phyloP scores from a whole-genome alignment of 2,797 vertebrate genomes.

The Rhinella marina region DNA sequence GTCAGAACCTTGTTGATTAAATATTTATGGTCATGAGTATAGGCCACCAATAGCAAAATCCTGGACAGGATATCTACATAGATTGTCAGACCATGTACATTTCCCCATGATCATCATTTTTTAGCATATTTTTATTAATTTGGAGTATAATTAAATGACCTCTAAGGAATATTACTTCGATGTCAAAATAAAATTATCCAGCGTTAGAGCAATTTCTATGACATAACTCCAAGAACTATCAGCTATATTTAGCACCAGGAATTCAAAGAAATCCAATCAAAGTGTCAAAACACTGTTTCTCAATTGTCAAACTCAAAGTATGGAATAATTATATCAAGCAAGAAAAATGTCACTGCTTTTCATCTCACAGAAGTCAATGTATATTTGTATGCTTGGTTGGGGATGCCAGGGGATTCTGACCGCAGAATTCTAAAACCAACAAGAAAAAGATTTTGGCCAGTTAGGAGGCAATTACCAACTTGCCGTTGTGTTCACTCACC shows the following conservation, averaged over 20 bases:
- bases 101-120: not conserved
- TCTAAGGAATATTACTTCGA: slow-evolving; percentile 1
- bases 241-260: slow-evolving; percentile 33
- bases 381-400: slow-evolving; percentile 1
- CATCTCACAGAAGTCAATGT: slow-evolving; percentile 25
- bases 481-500: not conserved
- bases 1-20: no score
- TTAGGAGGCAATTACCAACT: not conserved
- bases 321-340: slow-evolving; percentile 35
- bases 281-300: slow-evolving; percentile 49
- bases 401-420: slow-evolving; percentile 34
- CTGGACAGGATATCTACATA: not conserved
- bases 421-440: not conserved
- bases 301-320: slow-evolving; percentile 51
- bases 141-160: not conserved
- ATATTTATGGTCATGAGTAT: no score
- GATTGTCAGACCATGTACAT: not conserved
- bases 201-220: slow-evolving; percentile 28
- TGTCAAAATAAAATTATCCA: slow-evolving; percentile 30
- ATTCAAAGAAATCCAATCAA: slow-evolving; percentile 50
- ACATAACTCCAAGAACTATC: slow-evolving; percentile 31
- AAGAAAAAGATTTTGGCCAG: not conserved
- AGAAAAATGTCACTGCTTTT: slow-evolving; percentile 46
- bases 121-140: not conserved
- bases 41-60: no score